Evolutionary conservation across 2,888 invertebrate species (phyloP).

Genomic region (Dermolepida albohirtum): DNA sequence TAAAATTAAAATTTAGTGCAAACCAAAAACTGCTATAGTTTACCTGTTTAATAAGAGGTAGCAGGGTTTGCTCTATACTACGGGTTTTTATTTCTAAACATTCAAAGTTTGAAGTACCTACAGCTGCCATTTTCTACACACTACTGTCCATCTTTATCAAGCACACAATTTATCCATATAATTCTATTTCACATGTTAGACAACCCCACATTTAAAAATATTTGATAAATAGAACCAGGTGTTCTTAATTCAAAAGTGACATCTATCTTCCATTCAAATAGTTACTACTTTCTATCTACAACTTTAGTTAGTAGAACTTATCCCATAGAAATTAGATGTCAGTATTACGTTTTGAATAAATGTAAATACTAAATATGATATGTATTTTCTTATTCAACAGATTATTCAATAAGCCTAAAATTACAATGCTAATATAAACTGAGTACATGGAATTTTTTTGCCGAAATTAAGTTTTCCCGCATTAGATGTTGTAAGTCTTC

Average conservation of each 20-base stretch:
- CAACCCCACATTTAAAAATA: slow-evolving; percentile 38
- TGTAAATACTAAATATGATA: too few species aligned
- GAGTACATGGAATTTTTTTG: slow-evolving; percentile 63
- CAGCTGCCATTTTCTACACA: slow-evolving; percentile 70
- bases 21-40: slow-evolving; percentile 49
- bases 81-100: slow-evolving; percentile 89
- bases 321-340: not conserved
- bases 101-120: slow-evolving; percentile 70
- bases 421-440: slow-evolving; percentile 61
- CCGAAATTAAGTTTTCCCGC: slow-evolving; percentile 68
- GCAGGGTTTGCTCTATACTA: slow-evolving; percentile 93
- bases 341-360: too few species aligned
- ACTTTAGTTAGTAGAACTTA: not conserved
- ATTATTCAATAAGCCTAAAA: slow-evolving; percentile 8
- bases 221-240: slow-evolving; percentile 39
- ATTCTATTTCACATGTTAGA: slow-evolving; percentile 40
- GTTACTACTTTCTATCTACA: too few species aligned
- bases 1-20: slow-evolving; percentile 41
- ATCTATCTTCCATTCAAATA: slow-evolving; percentile 5
- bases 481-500: slow-evolving; percentile 76
- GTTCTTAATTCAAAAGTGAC: slow-evolving; percentile 14
- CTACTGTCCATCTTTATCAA: slow-evolving; percentile 53
- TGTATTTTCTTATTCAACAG: not conserved
- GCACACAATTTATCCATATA: slow-evolving; percentile 38
- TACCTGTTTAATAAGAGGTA: slow-evolving; percentile 96